Evolutionary conservation across 2,888 invertebrate species (phyloP), one percentile per base, ranked within the genome.

Genomic region (Oscheius sp.): DNA sequence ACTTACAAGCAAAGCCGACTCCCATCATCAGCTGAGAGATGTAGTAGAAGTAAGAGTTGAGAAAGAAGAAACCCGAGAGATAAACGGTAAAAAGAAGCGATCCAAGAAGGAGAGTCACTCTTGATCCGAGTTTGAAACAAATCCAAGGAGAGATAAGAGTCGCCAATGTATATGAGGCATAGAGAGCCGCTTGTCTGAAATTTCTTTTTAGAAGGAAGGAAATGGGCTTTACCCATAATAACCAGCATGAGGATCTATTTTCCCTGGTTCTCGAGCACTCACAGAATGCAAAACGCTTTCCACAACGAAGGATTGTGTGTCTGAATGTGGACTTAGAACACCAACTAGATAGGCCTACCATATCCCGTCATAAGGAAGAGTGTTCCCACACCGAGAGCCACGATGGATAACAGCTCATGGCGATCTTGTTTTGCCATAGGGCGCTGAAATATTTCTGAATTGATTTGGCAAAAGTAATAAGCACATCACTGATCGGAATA

Each of bases 241-340:
- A 34, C 79, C 79, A 1, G 79, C 76, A 50, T 68, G 67, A 0
- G 52, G 64, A 31, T 71, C 71, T 29, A 79, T 78, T 8, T 48
- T 52, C 25, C 68, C 75, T 6, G 75, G 76, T 12, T 73, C 71
- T 25, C 73, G 39, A 25, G 72, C 73, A 69, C 75, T 74, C 33
- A 79, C 76, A 34, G 79, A 79, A 57, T 78, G 79, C 23, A 77
- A 69, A 6, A 79, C 76, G 1, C 75, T 72, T 33, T 79, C 77
- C 5, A 78, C 63, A 42, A 79, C 68, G 55, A 79, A 79, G 0
- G 73, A 68, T 20, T 64, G 64, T 23, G 64, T 64, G n/a, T 64
- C n/a, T n/a, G n/a, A n/a, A n/a, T n/a, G n/a, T n/a, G n/a, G n/a
- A n/a, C n/a, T n/a, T n/a, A n/a, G n/a, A n/a, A n/a, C n/a, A n/a